phyloP scores from a whole-genome alignment of 2,888 invertebrate genomes.

The Andrena chrysosceles region DNA sequence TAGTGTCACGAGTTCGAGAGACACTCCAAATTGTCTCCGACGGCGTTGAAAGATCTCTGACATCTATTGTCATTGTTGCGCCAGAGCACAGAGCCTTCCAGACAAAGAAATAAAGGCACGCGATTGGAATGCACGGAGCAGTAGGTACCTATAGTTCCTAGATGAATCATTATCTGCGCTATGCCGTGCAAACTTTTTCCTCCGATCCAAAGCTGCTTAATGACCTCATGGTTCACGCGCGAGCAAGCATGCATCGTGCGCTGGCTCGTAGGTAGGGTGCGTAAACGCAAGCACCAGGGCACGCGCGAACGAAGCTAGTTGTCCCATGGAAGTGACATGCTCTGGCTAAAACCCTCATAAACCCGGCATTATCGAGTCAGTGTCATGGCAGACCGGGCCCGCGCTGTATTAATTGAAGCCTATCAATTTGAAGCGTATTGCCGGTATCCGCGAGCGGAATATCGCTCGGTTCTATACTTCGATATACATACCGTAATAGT shows the following conservation, averaged over 20 bases:
- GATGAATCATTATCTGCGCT: neutral
- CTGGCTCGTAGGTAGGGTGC: neutral
- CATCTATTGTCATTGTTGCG: neutral
- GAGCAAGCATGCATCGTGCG: neutral
- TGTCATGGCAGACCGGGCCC: conserved; percentile 73
- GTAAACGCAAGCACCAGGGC: conserved; percentile 28
- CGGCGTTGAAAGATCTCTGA: too few species aligned
- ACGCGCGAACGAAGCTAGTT: conserved; percentile 69
- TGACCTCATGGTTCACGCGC: neutral
- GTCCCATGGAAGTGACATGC: conserved; percentile 76
- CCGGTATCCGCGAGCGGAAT: conserved; percentile 65
- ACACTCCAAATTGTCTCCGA: too few species aligned
- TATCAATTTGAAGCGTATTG: conserved; percentile 78
- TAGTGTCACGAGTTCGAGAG: too few species aligned
- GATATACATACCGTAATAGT: conserved; percentile 41
- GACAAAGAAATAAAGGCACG: neutral
- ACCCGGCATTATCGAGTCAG: conserved; percentile 79
- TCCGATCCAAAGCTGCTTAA: conserved; percentile 11
- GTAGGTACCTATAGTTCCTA: neutral
- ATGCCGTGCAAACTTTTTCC: neutral
- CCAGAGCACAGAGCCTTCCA: neutral
- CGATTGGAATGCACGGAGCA: neutral
- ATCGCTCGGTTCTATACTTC: conserved; percentile 48
- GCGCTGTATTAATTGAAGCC: conserved; percentile 79
- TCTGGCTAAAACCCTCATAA: conserved; percentile 79